Base-by-base conservation (phyloP, 2,113 vertebrate genomes). In the Cyprinodon variegatus region DNA sequence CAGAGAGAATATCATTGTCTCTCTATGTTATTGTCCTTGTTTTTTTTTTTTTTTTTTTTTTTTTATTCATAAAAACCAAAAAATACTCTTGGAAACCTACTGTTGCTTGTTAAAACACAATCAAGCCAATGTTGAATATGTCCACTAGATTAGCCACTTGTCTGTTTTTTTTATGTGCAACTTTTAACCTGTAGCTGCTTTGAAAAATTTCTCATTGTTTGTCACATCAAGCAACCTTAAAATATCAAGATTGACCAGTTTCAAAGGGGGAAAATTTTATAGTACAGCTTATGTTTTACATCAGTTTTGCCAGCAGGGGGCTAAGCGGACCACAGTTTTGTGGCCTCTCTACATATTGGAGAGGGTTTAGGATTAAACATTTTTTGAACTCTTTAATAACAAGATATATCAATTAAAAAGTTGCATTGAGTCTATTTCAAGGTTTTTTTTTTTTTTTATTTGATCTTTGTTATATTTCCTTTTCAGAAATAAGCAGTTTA, bases 291-390 rank as follows among this genome's bases (percentile, higher is more conserved):
- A 61, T 74, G 70, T 50, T 46, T 53, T 76, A 85, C 39, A 70
- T 61, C 20, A 70, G 61, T 85, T 79, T 83, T 45, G 39, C 91
- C 93, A 92, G 78, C 81, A 94, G 93, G 84, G 90, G 92, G 91
- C 90, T 90, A 88, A 88, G 48, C 75, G 83, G 72, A n/a, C 76
- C 75, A 69, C 74, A 22, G n/a, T 81, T 81, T 77, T n/a, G 60
- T 22, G 14, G 43, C 38, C 15, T 37, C 2, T 50, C 9, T 67
- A 59, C 40, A 15, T 39, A 40, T 53, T 37, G 74, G 8, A 10
- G n/a, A 29, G 57, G 20, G 75, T 15, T 45, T 53, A 1, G 66
- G 14, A 20, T 39, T 38, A 48, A 2, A 71, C 62, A 69, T 4
- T 7, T 66, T 64, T 50, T 68, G 14, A 29, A 29, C 29, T 29